Evolutionary conservation across 1,140 invertebrate genomes (phyloP).

Genomic region (Drosophila gunungcola): DNA sequence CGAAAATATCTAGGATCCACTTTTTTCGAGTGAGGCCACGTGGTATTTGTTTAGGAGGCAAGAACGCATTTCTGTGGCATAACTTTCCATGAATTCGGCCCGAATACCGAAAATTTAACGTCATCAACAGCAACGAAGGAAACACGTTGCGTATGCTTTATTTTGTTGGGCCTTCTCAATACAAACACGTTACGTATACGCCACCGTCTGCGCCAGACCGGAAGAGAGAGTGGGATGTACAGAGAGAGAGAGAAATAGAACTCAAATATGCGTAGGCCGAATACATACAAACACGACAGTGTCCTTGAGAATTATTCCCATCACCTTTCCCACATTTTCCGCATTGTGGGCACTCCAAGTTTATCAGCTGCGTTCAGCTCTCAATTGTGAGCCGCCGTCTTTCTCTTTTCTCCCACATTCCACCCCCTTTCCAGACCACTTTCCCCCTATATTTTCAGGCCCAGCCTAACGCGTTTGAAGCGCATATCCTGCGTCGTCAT

Average conservation of each 20-base stretch:
- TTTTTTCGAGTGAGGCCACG: conserved; percentile 39
- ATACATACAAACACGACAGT: conserved; percentile 29
- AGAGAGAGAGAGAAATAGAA: conserved; percentile 1
- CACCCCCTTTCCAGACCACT: neutral
- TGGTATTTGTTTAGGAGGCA: conserved; percentile 69
- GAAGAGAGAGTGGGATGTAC: conserved; percentile 5
- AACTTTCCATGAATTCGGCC: conserved; percentile 63
- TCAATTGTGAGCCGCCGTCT: conserved; percentile 20
- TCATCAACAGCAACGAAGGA: conserved; percentile 33
- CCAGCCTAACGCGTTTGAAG: conserved; percentile 44
- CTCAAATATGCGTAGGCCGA: conserved; percentile 63
- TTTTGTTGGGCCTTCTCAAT: conserved; percentile 30
- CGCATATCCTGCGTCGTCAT: conserved; percentile 62
- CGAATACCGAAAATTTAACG: conserved; percentile 29
- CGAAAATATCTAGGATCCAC: conserved; percentile 27
- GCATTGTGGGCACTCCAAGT: conserved; percentile 43
- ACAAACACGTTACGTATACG: conserved; percentile 70
- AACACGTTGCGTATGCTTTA: conserved; percentile 71
- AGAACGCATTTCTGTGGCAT: conserved; percentile 53
- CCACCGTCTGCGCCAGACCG: conserved; percentile 37
- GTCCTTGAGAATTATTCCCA: conserved; percentile 62
- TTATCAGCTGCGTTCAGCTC: conserved; percentile 48
- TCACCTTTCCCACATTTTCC: conserved; percentile 48
- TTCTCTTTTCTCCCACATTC: conserved; percentile 3
- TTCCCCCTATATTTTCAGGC: neutral